Evolutionary conservation across 2,113 vertebrate species (phyloP), one percentile per base, ranked within the genome.

Genomic region (Bubo bubo): DNA sequence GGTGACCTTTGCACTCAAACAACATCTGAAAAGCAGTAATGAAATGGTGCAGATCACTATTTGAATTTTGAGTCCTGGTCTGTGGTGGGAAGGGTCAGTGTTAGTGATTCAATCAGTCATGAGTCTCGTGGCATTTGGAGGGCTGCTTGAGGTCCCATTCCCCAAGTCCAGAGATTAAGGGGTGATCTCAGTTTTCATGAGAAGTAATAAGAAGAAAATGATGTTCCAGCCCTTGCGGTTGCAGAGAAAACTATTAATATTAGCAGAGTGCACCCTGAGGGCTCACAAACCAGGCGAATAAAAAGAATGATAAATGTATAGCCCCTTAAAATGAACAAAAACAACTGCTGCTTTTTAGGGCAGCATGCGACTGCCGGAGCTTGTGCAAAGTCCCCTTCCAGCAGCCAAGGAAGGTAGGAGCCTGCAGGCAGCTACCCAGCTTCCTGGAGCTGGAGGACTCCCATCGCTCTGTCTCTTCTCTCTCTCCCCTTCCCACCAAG

Each of bases 71-170:
- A 2, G 2, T 62, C n/a, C 30, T 43, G 55, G 43, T 24, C 55
- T 47, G 19, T 49, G 50, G 16, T 1, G 11, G 37, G 47, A 90
- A 56, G 62, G 1, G 0, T 43, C 60, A 20, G 24, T 3, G 24
- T 22, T 58, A 49, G 72, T 45, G 43, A 71, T 71, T 81, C 27
- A 39, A 0, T 62, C 52, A 39, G 0, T 62, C 49, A 34, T 0
- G 1, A 77, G 30, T 66, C 39, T 77, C 6, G 0, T 22, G 32
- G 22, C 3, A 7, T 49, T 74, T 55, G 37, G 24, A n/a, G n/a
- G 8, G 9, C n/a, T 55, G 43, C 45, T 64, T 75, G 59, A 55
- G 68, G 59, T 66, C 63, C 59, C 10, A 1, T 37, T 86, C 47
- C 28, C 28, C 14, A 66, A 10, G 5, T 9, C 32, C 35, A 5